Conservation (phyloP, 2,113 vertebrate species). For the Phylloscopus trochiloides region DNA sequence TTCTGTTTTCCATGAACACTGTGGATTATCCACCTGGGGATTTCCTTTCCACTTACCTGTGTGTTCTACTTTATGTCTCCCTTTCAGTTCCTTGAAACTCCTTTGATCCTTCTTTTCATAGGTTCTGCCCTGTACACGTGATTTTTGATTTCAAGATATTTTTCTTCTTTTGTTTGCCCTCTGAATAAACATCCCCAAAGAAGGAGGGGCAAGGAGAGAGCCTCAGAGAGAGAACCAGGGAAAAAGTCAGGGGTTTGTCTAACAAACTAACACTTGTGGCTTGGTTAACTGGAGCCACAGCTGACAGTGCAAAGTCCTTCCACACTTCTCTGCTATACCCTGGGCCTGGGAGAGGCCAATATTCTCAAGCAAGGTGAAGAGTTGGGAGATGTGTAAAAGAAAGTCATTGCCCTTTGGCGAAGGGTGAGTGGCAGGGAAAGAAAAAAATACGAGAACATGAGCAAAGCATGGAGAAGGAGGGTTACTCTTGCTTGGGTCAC, state of each 20-base stretch:
- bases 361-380: not conserved
- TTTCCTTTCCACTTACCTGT: not conserved
- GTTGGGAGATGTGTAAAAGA: not conserved
- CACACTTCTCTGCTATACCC: not conserved
- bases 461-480: not conserved
- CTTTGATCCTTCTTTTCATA: not conserved
- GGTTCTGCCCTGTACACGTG: accelerated
- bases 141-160: not conserved
- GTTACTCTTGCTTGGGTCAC: not conserved
- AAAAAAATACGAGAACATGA: not conserved
- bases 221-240: not conserved
- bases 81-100: not conserved
- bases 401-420: not conserved
- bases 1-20: not conserved
- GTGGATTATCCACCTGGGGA: not conserved
- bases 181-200: not conserved
- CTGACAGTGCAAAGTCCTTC: not conserved
- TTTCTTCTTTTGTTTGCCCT: not conserved
- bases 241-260: not conserved
- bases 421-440: not conserved
- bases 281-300: not conserved
- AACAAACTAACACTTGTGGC: too few species aligned
- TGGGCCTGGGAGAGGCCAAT: not conserved
- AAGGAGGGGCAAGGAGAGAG: not conserved
- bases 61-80: not conserved